These are phyloP conservation scores for Drosophila pallidifrons DNA, from an alignment of 1,140 invertebrate species.

Conservation along the genomic window DNA sequence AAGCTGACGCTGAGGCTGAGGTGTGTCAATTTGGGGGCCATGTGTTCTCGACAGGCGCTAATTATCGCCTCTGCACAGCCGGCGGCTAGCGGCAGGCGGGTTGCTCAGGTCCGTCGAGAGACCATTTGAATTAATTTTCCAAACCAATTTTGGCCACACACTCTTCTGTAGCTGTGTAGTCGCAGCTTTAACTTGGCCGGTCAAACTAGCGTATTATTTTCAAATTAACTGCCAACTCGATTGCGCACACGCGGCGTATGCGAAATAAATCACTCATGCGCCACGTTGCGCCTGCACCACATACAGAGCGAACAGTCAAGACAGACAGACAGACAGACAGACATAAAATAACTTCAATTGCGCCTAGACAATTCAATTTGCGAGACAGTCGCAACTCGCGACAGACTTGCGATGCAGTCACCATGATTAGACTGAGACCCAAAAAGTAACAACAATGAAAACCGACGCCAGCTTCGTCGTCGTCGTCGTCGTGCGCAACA, in stretches of 20 bases:
- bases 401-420: conserved; percentile 64
- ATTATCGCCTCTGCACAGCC: conserved; percentile 77
- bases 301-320: neutral
- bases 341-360: conserved; percentile 50
- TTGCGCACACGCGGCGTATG: conserved; percentile 77
- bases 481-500: conserved; percentile 50
- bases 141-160: conserved; percentile 63
- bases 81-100: conserved; percentile 28
- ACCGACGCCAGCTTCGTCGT: conserved; percentile 30
- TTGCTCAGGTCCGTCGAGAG: conserved; percentile 43
- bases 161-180: conserved; percentile 10
- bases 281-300: conserved; percentile 50
- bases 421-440: conserved; percentile 44
- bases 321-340: too few relatives aligned
- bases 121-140: conserved; percentile 68
- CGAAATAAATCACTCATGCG: conserved; percentile 82
- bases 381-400: conserved; percentile 57
- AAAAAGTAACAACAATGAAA: conserved; percentile 48
- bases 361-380: conserved; percentile 78
- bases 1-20: conserved; percentile 5
- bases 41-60: conserved; percentile 77
- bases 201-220: conserved; percentile 59
- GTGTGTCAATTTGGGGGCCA: conserved; percentile 55
- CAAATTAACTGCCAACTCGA: conserved; percentile 70
- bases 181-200: neutral